Conservation (phyloP, 2,113 vertebrate species). For the Sander lucioperca region DNA sequence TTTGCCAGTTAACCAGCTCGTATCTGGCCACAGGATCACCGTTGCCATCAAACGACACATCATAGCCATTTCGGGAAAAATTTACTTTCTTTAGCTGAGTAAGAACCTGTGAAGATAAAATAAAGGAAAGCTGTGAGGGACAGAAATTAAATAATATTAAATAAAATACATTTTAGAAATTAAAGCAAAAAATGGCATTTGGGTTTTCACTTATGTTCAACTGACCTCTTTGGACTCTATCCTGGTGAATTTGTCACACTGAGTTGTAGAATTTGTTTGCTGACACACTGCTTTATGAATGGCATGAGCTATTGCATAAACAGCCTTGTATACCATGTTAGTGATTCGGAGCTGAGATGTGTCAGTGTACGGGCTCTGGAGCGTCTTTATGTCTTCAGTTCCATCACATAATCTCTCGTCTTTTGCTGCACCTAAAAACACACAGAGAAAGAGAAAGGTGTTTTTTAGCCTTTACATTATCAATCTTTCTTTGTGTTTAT, state of each 20-base stretch:
- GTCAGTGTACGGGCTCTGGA: constrained; percentile 76
- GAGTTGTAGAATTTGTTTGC: constrained; percentile 22
- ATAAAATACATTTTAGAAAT: too few relatives aligned
- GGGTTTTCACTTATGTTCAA: accelerated
- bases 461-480: too few relatives aligned
- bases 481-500: not conserved
- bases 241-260: constrained; percentile 57
- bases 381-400: constrained; percentile 61
- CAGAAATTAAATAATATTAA: not conserved
- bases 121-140: not conserved
- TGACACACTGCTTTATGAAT: constrained; percentile 72
- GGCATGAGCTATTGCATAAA: constrained; percentile 80
- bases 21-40: constrained; percentile 79
- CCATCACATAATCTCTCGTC: constrained; percentile 65
- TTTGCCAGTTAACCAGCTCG: constrained; percentile 82
- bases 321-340: constrained; percentile 83
- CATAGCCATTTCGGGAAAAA: constrained; percentile 74
- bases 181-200: not conserved
- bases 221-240: constrained; percentile 71
- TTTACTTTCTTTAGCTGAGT: constrained; percentile 68
- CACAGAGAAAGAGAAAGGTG: not conserved
- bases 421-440: constrained; percentile 3
- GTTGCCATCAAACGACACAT: constrained; percentile 77
- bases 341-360: constrained; percentile 78
- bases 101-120: constrained; percentile 58